Percentiles rank a stretch among this genome's conserved stretches.
These are phyloP conservation scores for Melipona beecheii DNA, from an alignment of 2,888 invertebrate species.

Conservation along the genomic window DNA sequence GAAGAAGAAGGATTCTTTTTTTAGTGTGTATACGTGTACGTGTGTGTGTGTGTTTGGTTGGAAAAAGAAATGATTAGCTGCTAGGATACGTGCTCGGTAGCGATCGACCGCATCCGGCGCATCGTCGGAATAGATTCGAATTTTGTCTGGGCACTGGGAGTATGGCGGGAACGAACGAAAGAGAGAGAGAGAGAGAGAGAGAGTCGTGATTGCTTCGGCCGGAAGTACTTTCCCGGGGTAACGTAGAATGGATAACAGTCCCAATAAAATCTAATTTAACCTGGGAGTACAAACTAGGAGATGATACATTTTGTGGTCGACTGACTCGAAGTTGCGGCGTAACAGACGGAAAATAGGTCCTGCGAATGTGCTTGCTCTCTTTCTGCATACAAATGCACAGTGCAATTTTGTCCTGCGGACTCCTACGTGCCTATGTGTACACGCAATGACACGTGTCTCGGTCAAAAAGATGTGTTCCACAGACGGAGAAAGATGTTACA, in stretches of 20 bases:
- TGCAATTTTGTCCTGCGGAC: conserved; percentile 27
- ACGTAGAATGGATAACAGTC: conserved; percentile 77
- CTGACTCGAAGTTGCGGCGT: conserved; percentile 76
- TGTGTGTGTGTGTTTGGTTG: neutral
- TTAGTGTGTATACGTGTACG: no score
- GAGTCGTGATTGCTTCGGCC: conserved; percentile 70
- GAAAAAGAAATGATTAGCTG: conserved; percentile 55
- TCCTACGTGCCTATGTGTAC: no score
- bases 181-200: neutral
- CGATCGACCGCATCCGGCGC: conserved; percentile 56
- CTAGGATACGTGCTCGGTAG: conserved; percentile 51
- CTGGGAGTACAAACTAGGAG: conserved; percentile 74
- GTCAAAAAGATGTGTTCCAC: no score
- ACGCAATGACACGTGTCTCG: no score
- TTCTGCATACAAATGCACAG: conserved; percentile 19
- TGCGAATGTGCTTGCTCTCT: conserved; percentile 55
- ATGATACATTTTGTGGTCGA: conserved; percentile 80
- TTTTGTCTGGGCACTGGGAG: conserved; percentile 52
- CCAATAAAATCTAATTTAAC: conserved; percentile 80
- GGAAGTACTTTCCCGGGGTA: conserved; percentile 71
- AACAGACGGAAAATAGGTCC: conserved; percentile 76
- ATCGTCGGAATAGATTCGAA: conserved; percentile 63
- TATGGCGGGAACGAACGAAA: neutral
- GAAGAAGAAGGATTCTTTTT: conserved; percentile 4
- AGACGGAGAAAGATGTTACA: no score